Evolutionary conservation across 1,140 invertebrate species (phyloP).

Genomic region (Microplitis mediator): DNA sequence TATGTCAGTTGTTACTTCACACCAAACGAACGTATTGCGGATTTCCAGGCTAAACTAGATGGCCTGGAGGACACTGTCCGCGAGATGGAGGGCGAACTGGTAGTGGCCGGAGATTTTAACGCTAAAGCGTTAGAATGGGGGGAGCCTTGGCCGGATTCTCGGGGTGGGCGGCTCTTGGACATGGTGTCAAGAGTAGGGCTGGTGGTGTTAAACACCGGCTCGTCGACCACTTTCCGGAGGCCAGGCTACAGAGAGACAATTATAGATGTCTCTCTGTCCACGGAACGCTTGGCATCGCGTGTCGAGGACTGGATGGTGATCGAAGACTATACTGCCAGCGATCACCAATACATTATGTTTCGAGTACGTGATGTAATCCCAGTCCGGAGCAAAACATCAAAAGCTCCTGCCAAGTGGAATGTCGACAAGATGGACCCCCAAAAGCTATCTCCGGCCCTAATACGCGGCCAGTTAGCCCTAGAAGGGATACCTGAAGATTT

Average conservation of each 20-base stretch:
- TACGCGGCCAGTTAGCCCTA: background rate
- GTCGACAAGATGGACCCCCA: background rate
- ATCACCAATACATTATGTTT: constrained; percentile 28
- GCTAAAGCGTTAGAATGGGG: no score
- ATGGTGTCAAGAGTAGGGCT: no score
- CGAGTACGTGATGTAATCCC: constrained; percentile 6
- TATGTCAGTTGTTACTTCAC: constrained; percentile 24
- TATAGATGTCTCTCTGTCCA: background rate
- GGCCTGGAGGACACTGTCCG: constrained; percentile 22
- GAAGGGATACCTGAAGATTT: no score
- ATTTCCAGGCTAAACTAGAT: constrained; percentile 15
- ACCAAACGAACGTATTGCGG: constrained; percentile 16
- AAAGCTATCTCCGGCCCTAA: background rate
- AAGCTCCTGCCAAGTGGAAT: constrained; percentile 8
- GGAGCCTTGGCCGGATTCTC: no score
- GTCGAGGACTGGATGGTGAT: background rate
- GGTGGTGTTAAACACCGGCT: constrained; percentile 23
- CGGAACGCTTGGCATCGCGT: no score
- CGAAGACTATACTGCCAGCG: constrained; percentile 28
- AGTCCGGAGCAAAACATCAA: background rate
- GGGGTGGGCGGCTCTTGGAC: no score
- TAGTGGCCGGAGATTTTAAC: no score
- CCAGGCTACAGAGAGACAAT: constrained; percentile 26
- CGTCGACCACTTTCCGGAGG: constrained; percentile 21
- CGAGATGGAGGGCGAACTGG: constrained; percentile 18